phyloP scores from a whole-genome alignment of 2,888 invertebrate species.

The Thereva nobilitata region DNA sequence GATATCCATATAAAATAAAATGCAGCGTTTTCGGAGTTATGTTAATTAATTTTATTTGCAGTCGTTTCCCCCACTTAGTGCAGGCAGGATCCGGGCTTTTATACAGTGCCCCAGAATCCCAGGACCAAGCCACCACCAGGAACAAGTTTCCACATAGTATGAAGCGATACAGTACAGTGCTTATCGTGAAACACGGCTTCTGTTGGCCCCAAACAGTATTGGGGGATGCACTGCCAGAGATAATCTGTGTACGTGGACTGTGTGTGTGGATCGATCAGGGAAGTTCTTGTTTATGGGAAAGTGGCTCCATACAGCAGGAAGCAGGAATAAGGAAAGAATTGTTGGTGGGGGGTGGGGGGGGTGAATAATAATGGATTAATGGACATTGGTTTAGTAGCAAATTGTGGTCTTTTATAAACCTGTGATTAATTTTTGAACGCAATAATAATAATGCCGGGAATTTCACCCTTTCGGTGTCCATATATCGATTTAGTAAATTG shows the following conservation, averaged over 20 bases:
- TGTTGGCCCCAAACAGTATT: background rate
- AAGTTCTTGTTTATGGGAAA: constrained; percentile 3
- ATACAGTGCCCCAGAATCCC: no score
- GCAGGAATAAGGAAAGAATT: no score
- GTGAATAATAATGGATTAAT: constrained; percentile 21
- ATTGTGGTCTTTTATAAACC: constrained; percentile 31
- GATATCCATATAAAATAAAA: constrained; percentile 3
- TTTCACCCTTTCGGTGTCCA: constrained; percentile 11
- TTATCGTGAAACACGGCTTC: constrained; percentile 1
- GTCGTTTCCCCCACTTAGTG: constrained; percentile 22
- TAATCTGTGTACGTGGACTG: constrained; percentile 5
- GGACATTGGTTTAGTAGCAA: constrained; percentile 34
- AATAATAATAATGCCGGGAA: constrained; percentile 24
- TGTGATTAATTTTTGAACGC: constrained; percentile 32
- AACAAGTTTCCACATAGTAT: no score
- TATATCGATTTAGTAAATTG: background rate
- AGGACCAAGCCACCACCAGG: no score
- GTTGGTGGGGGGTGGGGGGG: background rate
- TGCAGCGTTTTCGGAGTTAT: constrained; percentile 33
- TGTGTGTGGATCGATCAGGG: constrained; percentile 22
- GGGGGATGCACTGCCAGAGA: constrained; percentile 4
- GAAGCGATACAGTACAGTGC: background rate
- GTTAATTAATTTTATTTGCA: constrained; percentile 36
- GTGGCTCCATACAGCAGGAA: no score
- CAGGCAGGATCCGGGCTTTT: background rate